Base-by-base conservation (phyloP, 2,888 invertebrate species). In the Troides helena region DNA sequence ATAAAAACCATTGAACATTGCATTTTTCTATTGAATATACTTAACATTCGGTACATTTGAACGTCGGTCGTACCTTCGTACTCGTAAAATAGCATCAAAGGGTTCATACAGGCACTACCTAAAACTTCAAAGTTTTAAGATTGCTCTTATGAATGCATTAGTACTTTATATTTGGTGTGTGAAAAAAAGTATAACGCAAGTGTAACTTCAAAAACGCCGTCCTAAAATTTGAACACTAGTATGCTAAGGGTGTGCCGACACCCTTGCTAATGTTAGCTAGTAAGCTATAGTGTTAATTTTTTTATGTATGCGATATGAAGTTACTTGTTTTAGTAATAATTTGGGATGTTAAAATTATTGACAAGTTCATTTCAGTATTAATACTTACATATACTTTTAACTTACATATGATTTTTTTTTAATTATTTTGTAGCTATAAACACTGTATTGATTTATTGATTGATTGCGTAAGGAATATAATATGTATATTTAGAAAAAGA, bases 1-100 rank as follows among this genome's bases (percentile, higher is more conserved):
- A 10, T 21, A 8, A 1, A 39, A 1, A 18, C 0, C 14, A 50
- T 50, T 50, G 14, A 50, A 17, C 50, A 50, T 18, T 50, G 18
- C 50, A 14, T 50, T 50, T 14, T 14, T 50, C 14, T 50, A 14
- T 50, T 50, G 50, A 50, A 39, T 39, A 39, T 39, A 39, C 50
- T 14, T 2, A 1, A 50, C 50, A 14, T 17, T 50, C 50, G 50
- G 50, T 50, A 50, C 17, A 50, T 50, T 50, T 50, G 50, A 50
- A 50, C 50, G 1, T 50, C 30, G 30, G 30, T 18, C 17, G 50
- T 50, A 50, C 50, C 14, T 50, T 50, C 50, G 50, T 50, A 90
- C 59, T 25, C 17, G 2, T 30, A 3, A 59, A 59, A 30, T 25
- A 25, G 58, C 58, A 25, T 59, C 58, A 23, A 43, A 39, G 43